A percentile compares a stretch with the other conserved stretches of the same genome.
Conservation (phyloP, 2,113 vertebrate genomes). For the Glareola pratincola region DNA sequence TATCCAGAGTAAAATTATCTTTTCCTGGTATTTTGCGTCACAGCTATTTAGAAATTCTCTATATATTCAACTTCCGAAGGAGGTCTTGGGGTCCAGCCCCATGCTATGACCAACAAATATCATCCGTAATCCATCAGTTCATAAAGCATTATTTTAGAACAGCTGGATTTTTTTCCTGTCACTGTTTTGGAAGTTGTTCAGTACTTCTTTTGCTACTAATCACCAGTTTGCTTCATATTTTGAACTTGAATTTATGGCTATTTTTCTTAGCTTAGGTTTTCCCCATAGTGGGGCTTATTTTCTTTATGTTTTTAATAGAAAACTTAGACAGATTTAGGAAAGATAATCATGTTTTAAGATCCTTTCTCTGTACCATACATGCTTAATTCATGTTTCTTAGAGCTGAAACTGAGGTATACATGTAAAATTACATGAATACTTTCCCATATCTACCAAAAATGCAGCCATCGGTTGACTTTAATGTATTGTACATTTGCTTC, state of each 20-base stretch:
- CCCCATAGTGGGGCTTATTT: not conserved
- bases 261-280: not conserved
- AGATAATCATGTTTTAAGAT: not conserved
- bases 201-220: not conserved
- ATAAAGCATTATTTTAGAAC: not conserved
- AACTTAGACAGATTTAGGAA: not conserved
- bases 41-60: not conserved
- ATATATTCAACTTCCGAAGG: not conserved
- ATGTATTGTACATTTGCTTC: not conserved
- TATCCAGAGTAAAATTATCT: not conserved
- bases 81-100: not conserved
- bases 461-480: not conserved
- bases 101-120: not conserved
- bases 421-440: not conserved
- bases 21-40: not conserved
- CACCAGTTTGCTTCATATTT: not conserved
- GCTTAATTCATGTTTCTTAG: not conserved
- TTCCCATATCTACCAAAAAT: not conserved
- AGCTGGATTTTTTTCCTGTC: not conserved
- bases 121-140: not conserved
- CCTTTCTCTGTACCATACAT: not conserved
- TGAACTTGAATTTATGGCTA: not conserved
- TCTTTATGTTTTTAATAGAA: not conserved
- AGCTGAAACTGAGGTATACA: not conserved
- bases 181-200: not conserved